A percentile compares a stretch with the other conserved stretches of the same genome.
phyloP scores from a whole-genome alignment of 2,888 invertebrate genomes.

The Aquatica leii region DNA sequence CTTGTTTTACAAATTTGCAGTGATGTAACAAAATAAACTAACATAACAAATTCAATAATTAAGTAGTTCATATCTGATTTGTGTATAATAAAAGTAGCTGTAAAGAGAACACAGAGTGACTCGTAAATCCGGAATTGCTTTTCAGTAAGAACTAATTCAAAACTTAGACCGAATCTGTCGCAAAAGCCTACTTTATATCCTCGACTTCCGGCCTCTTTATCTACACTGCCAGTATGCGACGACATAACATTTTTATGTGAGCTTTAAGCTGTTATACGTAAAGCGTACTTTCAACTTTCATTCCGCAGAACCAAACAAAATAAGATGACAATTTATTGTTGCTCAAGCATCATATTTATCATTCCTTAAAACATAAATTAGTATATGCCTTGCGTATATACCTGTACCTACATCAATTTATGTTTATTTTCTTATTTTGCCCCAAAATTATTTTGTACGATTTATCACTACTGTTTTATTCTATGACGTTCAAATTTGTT shows the following conservation, averaged over 20 bases:
- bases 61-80: constrained; percentile 32
- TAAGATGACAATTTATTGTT: constrained; percentile 27
- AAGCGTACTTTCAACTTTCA: constrained; percentile 21
- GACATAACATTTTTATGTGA: constrained; percentile 36
- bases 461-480: constrained; percentile 13
- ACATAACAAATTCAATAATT: constrained; percentile 30
- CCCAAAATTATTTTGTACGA: constrained; percentile 11
- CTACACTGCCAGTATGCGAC: constrained; percentile 31
- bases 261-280: constrained; percentile 31
- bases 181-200: constrained; percentile 32
- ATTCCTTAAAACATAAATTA: constrained; percentile 16
- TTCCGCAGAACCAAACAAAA: constrained; percentile 10
- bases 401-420: background rate
- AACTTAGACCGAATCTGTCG: constrained; percentile 34
- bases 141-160: constrained; percentile 37
- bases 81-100: constrained; percentile 28
- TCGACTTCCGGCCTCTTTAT: constrained; percentile 33
- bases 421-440: background rate
- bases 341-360: constrained; percentile 18
- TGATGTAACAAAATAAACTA: too few species aligned
- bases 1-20: too few species aligned
- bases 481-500: constrained; percentile 13
- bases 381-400: constrained; percentile 10
- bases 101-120: constrained; percentile 30
- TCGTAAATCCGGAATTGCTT: constrained; percentile 34